These are phyloP conservation scores for Dicranocentrus wangi DNA, from an alignment of 2,888 invertebrate species.

Conservation along the genomic window DNA sequence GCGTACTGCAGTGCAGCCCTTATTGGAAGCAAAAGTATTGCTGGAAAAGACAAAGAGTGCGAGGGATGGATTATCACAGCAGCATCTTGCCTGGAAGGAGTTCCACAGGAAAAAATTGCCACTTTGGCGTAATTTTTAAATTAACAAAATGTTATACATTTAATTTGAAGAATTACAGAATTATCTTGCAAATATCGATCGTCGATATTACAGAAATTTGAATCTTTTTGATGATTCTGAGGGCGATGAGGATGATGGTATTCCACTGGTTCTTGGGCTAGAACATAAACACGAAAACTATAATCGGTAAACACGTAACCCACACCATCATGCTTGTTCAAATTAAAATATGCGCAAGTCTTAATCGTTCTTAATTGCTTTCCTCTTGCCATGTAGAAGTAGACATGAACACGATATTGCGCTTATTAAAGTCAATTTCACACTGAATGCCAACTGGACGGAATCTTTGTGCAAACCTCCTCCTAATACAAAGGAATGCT, in stretches of 20 bases:
- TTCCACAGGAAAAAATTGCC: background rate
- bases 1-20: slow-evolving; percentile 43
- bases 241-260: background rate
- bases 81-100: slow-evolving; percentile 32
- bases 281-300: background rate
- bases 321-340: no score
- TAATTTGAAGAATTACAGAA: no score
- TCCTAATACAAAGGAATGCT: no score
- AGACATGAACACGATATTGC: slow-evolving; percentile 38
- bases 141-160: no score
- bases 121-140: slow-evolving; percentile 34
- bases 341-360: no score
- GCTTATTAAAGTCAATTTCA: slow-evolving; percentile 11
- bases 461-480: no score
- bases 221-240: no score
- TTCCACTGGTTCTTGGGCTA: no score
- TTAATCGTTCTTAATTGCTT: no score
- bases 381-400: background rate
- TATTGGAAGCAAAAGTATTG: background rate
- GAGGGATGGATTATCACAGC: slow-evolving; percentile 33
- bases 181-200: no score
- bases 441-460: background rate
- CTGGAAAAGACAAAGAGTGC: no score
- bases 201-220: background rate
- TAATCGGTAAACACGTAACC: no score